phyloP scores from a whole-genome alignment of 2,797 vertebrate species.

The Brachymystax lenok region DNA sequence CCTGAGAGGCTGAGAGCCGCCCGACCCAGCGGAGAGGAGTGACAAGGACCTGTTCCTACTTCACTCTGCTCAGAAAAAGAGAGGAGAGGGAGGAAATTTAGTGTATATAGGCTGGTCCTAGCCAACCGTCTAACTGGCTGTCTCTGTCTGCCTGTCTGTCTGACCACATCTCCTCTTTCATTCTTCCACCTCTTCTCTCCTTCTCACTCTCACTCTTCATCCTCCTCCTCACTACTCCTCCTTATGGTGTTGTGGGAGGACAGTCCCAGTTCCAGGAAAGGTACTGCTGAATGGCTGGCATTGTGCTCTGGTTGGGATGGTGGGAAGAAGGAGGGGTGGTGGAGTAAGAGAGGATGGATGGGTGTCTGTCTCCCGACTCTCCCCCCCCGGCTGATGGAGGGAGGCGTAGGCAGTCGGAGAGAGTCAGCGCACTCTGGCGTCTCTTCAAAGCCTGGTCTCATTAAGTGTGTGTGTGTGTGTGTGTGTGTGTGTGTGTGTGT shows the following conservation, averaged over 20 bases:
- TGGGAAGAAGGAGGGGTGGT: background rate
- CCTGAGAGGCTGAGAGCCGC: constrained; percentile 26
- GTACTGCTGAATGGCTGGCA: constrained; percentile 65
- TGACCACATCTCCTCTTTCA: constrained; percentile 29
- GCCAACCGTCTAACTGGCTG: background rate
- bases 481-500: constrained; percentile 2
- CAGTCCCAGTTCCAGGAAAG: constrained; percentile 48
- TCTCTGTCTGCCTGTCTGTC: constrained; percentile 41
- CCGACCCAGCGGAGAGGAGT: constrained; percentile 1
- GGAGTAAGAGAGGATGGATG: background rate
- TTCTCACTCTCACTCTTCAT: background rate
- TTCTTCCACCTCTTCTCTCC: background rate
- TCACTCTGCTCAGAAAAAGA: constrained; percentile 28
- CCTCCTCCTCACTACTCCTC: background rate
- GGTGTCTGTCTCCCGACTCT: constrained; percentile 31
- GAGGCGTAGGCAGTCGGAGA: constrained; percentile 26
- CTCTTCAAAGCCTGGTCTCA: constrained; percentile 47
- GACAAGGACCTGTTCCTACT: constrained; percentile 41
- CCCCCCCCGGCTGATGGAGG: constrained; percentile 55
- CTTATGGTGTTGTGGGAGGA: constrained; percentile 61
- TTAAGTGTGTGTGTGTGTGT: constrained; percentile 26
- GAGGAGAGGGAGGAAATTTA: constrained; percentile 24
- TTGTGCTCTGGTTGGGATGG: constrained; percentile 60
- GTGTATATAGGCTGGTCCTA: constrained; percentile 18
- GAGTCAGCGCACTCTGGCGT: constrained; percentile 44